Evolutionary conservation across 2,888 invertebrate genomes (phyloP), one percentile per base, ranked within the genome.

Genomic region (Mesopsocus fuscifrons): DNA sequence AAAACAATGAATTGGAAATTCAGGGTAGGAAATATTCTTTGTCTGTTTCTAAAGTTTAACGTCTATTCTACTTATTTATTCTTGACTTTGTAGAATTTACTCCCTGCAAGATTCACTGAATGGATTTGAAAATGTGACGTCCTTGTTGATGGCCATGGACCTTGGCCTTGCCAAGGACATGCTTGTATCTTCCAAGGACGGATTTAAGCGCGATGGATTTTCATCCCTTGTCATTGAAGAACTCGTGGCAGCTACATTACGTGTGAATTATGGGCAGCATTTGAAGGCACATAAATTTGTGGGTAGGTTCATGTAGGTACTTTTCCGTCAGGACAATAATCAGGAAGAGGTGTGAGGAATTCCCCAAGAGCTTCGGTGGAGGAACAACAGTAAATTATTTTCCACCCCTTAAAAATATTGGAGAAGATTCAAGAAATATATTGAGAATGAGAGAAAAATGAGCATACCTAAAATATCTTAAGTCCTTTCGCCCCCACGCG

Each of bases 181-280:
- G 13, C 55, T 61, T 38, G 52, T 51, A 22, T 57, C 64, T 2
- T 55, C 61, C 22, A 51, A 52, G 33, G 53, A 59, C 33, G 57
- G 61, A 38, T 56, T 74, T 31, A 48, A 48, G 15, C 53, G 41
- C 30, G 4, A 59, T 26, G 50, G 66, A 1, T 64, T 66, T 47
- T 59, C 63, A 3, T 55, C 64, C 5, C 47, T 43, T 15, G 57
- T 74, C 18, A 66, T 73, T 23, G 53, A 68, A 41, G 73, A 76
- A 56, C 47, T 76, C 32, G 67, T 68, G 2, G 55, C 61, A 48
- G 65, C 68, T 1, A 65, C 67, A 8, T 54, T 68, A 41, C 59
- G 66, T 44, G 66, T 65, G 1, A 74, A 74, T 58, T 76, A 74
- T 53, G 74, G 73, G 3, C 75, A 76, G 55, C 61, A 62, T 17